Percentiles rank a stretch among this genome's conserved stretches.
Conservation (phyloP, 2,888 invertebrate genomes). For the Acleris laterana region DNA sequence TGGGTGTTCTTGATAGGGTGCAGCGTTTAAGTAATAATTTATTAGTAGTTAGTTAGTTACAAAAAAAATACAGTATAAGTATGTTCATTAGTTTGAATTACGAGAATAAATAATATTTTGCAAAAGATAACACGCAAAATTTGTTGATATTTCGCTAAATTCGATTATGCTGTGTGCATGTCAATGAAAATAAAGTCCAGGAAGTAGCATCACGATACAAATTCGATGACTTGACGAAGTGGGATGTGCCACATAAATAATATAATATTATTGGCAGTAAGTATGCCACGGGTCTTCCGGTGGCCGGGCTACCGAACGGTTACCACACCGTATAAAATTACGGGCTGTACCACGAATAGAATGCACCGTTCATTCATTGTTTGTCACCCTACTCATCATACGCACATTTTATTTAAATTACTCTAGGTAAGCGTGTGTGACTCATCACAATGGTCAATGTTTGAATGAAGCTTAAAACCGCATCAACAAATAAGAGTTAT, state of each 20-base stretch:
- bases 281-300: conserved; percentile 72
- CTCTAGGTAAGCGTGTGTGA: neutral
- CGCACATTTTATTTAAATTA: conserved; percentile 25
- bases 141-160: too few relatives aligned
- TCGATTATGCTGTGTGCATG: conserved; percentile 12
- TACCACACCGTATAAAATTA: conserved; percentile 52
- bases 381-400: conserved; percentile 29
- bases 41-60: too few relatives aligned
- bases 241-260: conserved; percentile 55
- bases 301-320: conserved; percentile 52
- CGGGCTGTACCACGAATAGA: conserved; percentile 45
- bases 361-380: conserved; percentile 44
- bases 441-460: neutral
- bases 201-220: conserved; percentile 50
- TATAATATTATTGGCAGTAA: conserved; percentile 49
- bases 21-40: too few relatives aligned
- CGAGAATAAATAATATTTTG: too few relatives aligned
- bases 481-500: too few relatives aligned
- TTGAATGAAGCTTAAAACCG: too few relatives aligned
- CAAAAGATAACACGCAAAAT: too few relatives aligned
- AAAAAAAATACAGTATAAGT: too few relatives aligned
- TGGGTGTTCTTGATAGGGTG: too few relatives aligned
- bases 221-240: conserved; percentile 54
- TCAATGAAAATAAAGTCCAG: conserved; percentile 59
- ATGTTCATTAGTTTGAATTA: too few relatives aligned